Conservation (phyloP, 2,797 vertebrate genomes). For the Mastacembelus armatus region DNA sequence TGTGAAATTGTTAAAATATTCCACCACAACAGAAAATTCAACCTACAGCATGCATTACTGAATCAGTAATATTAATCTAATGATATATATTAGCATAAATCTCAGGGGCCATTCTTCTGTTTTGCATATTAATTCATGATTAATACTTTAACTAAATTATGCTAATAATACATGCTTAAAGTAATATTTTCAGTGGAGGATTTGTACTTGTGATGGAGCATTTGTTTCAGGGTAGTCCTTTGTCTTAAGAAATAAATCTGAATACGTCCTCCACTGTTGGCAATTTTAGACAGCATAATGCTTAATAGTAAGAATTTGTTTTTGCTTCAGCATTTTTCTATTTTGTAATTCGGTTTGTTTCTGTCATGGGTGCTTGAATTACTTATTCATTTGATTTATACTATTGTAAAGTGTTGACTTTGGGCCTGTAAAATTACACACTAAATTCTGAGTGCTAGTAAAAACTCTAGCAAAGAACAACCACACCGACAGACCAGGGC, state of each 20-base stretch:
- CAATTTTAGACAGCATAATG: not conserved
- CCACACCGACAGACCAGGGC: no score
- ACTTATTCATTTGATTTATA: not conserved
- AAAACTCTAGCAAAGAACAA: conserved; percentile 1
- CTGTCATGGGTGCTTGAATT: not conserved
- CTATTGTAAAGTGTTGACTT: not conserved
- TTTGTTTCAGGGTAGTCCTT: not conserved
- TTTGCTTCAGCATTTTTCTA: not conserved
- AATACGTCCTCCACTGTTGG: not conserved
- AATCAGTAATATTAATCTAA: no score
- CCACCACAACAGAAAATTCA: no score
- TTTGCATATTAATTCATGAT: no score
- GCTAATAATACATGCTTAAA: no score
- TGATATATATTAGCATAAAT: no score
- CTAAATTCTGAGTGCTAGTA: not conserved
- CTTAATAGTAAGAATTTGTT: not conserved
- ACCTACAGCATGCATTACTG: no score
- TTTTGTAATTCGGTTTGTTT: not conserved
- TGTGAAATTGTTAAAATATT: no score
- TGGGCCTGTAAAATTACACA: not conserved
- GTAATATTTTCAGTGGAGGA: not conserved
- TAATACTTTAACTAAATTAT: no score
- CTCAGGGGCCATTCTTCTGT: no score
- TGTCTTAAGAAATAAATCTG: not conserved
- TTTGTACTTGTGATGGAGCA: no score